Evolutionary conservation across 2,888 invertebrate genomes (phyloP), one percentile per base, ranked within the genome.

Genomic region (Theretra japonica): DNA sequence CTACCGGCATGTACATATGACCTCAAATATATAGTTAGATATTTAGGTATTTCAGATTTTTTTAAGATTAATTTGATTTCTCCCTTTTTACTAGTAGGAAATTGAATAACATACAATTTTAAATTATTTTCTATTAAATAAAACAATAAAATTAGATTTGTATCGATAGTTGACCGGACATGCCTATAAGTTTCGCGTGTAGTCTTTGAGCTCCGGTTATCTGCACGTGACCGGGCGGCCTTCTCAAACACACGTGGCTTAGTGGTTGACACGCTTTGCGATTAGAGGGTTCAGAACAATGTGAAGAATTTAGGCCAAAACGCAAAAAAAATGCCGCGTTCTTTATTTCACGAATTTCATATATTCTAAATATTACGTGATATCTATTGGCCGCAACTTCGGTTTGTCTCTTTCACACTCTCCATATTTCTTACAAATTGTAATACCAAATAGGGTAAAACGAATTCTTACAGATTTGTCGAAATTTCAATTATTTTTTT

Each of bases 181-280:
- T 62, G 33, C n/a, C 62, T 62, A 62, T 2, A 17, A 65, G 48
- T 33, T 33, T 17, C n/a, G 28, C 19, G 25, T 33, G 58, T 11
- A 23, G 23, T 48, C 65, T 17, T 48, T 48, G 17, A 21, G 41
- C 5, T 48, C 65, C 65, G 41, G 65, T 65, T 65, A 65, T 48
- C 41, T 25, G 11, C 65, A 65, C 65, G 41, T 65, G 65, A 23
- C 48, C 7, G 11, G 23, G 7, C 41, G 65, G 41, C 65, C 65
- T 65, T 62, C 41, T 48, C 19, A 2, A n/a, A 60, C 25, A 30
- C 30, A 19, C 28, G 60, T 30, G 2, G 2, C 28, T 30, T 30
- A 30, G 25, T 28, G 7, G 19, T n/a, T 25, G 53, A 6, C 53
- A n/a, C 53, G 11, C 41, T 41, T n/a, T n/a, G 41, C n/a, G 17